A percentile compares a stretch with the other conserved stretches of the same genome.
Conservation (phyloP, 2,113 vertebrate species). For the Gambusia affinis region DNA sequence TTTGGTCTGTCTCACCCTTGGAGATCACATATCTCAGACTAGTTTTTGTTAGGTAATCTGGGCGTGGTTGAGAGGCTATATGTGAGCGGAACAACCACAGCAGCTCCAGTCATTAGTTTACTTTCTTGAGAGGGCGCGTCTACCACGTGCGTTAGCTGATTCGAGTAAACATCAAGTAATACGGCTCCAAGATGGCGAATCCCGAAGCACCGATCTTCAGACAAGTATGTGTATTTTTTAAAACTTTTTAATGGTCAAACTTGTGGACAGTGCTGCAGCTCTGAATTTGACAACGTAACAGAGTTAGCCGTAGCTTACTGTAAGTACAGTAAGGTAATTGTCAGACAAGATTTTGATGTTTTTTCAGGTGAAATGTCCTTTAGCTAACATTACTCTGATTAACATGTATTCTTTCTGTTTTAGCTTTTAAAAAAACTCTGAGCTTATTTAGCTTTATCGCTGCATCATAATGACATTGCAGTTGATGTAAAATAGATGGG, state of each 20-base stretch:
- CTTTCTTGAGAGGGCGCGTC: background rate
- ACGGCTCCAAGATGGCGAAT: slow-evolving; percentile 57
- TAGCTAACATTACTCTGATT: background rate
- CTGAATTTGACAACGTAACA: background rate
- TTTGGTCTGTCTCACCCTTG: background rate
- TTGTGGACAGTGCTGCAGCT: background rate
- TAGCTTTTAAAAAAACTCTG: background rate
- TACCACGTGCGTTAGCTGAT: background rate
- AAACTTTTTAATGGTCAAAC: too few species aligned
- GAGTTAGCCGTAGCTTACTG: slow-evolving; percentile 16
- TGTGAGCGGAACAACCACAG: background rate
- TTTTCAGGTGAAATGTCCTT: too few species aligned
- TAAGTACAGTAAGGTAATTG: background rate
- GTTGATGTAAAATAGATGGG: too few species aligned
- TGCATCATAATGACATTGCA: background rate
- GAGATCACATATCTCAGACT: background rate
- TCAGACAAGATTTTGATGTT: background rate
- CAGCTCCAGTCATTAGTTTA: slow-evolving; percentile 13
- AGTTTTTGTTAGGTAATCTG: background rate
- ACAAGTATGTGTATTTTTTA: slow-evolving; percentile 59
- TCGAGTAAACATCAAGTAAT: background rate
- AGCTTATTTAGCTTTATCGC: background rate
- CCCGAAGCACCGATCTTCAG: slow-evolving; percentile 69
- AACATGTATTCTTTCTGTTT: background rate
- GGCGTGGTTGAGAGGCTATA: background rate